Base-by-base conservation (phyloP, 2,888 invertebrate genomes). In the Camponotus fellah region DNA sequence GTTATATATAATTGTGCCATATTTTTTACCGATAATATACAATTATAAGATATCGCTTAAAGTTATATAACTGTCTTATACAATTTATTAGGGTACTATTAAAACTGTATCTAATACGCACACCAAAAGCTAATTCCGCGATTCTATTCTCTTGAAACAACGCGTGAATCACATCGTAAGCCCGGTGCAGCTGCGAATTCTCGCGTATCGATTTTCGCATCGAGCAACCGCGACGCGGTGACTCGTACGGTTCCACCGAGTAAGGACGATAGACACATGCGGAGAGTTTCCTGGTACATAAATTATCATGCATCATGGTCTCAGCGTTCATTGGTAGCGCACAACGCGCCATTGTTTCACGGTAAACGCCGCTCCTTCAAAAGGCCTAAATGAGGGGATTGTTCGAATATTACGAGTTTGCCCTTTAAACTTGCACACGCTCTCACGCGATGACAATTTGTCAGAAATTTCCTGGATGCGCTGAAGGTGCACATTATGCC, bases 251-350 rank as follows among this genome's bases (percentile, higher is more conserved):
- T 74, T 58, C 68, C 56, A 69, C 82, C 84, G 66, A 68, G 77
- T 87, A 89, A 80, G 82, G 88, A 82, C 82, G 81, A 86, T 69
- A 62, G 46, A 68, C n/a, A 53, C n/a, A 53, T 6, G 8, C 21
- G 56, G 76, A 66, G 75, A 84, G 81, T 87, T 89, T 89, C 89
- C 89, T 89, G 80, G 84, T 89, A 85, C 79, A 89, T 89, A 89
- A 89, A 91, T 91, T 90, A 89, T 66, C 91, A 89, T 89, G 87
- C 88, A 91, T 92, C 90, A 91, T 26, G 80, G 86, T 77, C 82
- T 72, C 82, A 86, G 83, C 74, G 74, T 76, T 58, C 46, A 71
- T 64, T 76, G 83, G 74, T 68, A 75, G 74, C 56, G 71, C 43
- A 81, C 71, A 77, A 84, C 46, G 65, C 21, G 64, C 85, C 56